Conservation (phyloP, 2,113 vertebrate species). For the Sminthopsis crassicaudata region DNA sequence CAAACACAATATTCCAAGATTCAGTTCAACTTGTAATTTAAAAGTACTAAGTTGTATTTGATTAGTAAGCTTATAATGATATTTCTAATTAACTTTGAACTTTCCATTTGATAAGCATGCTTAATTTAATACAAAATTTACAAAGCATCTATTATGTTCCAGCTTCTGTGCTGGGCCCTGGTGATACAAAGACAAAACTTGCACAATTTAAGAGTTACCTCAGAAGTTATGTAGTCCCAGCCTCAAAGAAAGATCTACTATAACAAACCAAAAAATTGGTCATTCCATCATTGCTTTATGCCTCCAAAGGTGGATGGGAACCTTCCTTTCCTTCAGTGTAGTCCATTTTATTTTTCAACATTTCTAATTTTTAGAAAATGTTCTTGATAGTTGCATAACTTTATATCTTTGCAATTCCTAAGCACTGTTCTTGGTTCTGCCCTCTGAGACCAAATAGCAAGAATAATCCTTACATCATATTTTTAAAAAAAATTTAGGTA, state of each 20-base stretch:
- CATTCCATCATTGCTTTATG: background rate
- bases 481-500: too few relatives aligned
- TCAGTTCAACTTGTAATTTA: background rate
- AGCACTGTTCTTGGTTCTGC: background rate
- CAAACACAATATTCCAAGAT: constrained; percentile 4
- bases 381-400: background rate
- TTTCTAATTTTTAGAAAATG: background rate
- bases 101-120: background rate
- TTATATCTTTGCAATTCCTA: background rate
- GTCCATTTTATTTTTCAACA: background rate
- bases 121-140: background rate
- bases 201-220: background rate
- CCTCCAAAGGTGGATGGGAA: too few relatives aligned
- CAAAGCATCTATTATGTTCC: background rate
- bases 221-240: background rate
- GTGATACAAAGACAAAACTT: background rate
- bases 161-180: background rate
- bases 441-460: background rate
- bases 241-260: background rate
- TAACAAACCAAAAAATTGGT: background rate
- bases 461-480: background rate
- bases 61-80: background rate
- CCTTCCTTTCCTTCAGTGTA: background rate
- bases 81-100: background rate
- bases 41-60: background rate